phyloP scores from a whole-genome alignment of 2,797 vertebrate genomes.

The Kryptolebias ocellatus region DNA sequence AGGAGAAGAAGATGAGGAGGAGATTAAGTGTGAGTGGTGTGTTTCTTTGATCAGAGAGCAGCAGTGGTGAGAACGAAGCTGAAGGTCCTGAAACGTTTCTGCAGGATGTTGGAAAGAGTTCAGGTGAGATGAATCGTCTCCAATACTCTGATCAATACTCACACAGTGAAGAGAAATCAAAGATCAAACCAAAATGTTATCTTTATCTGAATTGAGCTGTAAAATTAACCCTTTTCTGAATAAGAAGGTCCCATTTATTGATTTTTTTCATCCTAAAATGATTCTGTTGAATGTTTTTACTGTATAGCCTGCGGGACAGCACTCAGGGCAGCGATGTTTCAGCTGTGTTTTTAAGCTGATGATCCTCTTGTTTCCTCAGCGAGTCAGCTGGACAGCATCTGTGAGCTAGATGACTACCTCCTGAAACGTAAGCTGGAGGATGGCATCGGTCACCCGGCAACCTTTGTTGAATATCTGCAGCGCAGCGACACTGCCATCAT shows the following conservation, averaged over 20 bases:
- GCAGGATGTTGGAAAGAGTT: conserved; percentile 83
- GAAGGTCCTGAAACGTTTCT: conserved; percentile 86
- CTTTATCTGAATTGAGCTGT: too few relatives aligned
- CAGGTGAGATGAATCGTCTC: conserved; percentile 82
- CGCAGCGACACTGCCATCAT: conserved; percentile 96
- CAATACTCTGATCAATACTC: background rate
- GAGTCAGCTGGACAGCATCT: conserved; percentile 87
- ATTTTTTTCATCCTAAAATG: too few relatives aligned
- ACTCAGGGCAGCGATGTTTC: background rate
- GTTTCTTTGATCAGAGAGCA: conserved; percentile 82
- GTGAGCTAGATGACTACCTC: conserved; percentile 91
- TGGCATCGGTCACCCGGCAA: conserved; percentile 85
- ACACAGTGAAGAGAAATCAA: background rate
- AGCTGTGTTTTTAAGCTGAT: background rate
- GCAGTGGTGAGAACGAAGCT: conserved; percentile 89
- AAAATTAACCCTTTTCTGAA: too few relatives aligned
- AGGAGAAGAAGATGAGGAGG: background rate
- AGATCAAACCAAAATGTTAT: background rate
- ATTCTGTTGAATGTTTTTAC: too few relatives aligned
- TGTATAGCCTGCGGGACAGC: background rate
- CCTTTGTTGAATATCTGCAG: conserved; percentile 93
- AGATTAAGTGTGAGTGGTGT: conserved; percentile 17
- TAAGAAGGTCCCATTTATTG: too few relatives aligned
- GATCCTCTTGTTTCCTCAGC: conserved; percentile 66
- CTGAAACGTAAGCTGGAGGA: conserved; percentile 91